Base-by-base conservation (phyloP, 2,797 vertebrate genomes). In the Pogoniulus pusillus region DNA sequence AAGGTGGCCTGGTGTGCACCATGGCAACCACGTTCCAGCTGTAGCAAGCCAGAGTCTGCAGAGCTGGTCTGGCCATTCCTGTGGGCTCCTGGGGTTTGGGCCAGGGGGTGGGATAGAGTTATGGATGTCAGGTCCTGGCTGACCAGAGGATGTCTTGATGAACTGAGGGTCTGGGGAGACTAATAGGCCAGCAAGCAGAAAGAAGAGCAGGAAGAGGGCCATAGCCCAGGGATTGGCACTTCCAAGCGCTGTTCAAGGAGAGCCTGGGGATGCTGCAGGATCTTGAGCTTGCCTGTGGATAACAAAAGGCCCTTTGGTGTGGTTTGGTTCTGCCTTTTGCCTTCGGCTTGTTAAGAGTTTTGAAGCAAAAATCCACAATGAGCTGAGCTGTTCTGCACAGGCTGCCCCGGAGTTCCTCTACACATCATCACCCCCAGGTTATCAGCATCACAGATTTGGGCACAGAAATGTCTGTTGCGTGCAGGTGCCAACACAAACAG, bases 391-490 rank as follows among this genome's bases (percentile, higher is more conserved):
- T 77, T 68, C 16, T 45, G 20, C 20, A 62, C 30, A 45, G 24
- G 4, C 8, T 88, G 4, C 29, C 47, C 24, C 47, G 2, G 4
- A 32, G 15, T 26, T 39, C 9, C 9, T 35, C 34, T 55, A 7
- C 32, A 43, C n/a, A 41, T 1, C 23, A 37, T 68, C 30, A 41
- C 29, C 22, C 43, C 43, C 57, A 3, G 5, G 39, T 53, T 82
- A 49, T 62, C 15, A 6, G 7, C 18, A 14, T 26, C 37, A 17
- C n/a, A 27, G 22, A 34, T 80, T 43, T 18, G 54, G 27, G 27
- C 1, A 1, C 5, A 4, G 76, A 82, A 79, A 29, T 0, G 0
- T 74, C 68, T 87, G 49, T 4, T 35, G 26, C 15, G 3, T 49
- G n/a, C 45, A 49, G 55, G 66, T 83, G 73, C 62, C 1, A 35